These are phyloP conservation scores for Aplysina aerophoba DNA, from an alignment of 37 sponge, comb jelly and placozoan species.

Conservation along the genomic window DNA sequence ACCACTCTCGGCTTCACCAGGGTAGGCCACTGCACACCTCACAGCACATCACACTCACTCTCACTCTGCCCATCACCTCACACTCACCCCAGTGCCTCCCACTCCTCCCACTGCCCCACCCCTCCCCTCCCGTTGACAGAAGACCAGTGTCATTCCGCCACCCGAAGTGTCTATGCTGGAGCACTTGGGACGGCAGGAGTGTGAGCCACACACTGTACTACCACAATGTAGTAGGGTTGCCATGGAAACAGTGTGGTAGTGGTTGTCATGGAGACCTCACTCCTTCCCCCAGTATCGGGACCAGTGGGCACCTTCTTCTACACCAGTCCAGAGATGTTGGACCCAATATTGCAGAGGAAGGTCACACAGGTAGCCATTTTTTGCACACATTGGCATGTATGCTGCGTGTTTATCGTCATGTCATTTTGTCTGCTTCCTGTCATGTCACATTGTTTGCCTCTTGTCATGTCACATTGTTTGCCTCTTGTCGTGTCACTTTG, in stretches of 20 bases:
- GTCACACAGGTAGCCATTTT: conserved; percentile 58
- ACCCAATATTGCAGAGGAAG: conserved; percentile 29
- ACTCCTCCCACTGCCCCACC: not conserved
- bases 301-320: conserved; percentile 86
- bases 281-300: conserved; percentile 38
- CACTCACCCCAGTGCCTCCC: not conserved
- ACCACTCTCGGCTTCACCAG: conserved; percentile 61
- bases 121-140: not conserved
- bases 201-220: conserved; percentile 14
- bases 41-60: not conserved
- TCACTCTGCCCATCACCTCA: not conserved
- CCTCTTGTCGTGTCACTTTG: not conserved
- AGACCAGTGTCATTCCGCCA: conserved; percentile 12
- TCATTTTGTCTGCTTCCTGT: not conserved
- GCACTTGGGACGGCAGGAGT: conserved; percentile 1
- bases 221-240: not conserved
- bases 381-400: conserved; percentile 10
- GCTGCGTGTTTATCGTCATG: not conserved
- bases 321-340: conserved; percentile 74
- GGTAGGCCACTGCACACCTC: conserved; percentile 9
- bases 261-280: not conserved
- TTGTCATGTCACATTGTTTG: not conserved
- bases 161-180: conserved; percentile 18
- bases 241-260: conserved; percentile 4
- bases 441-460: not conserved